Evolutionary conservation across 1,140 invertebrate species (phyloP).

Genomic region (Caenorhabditis tropicalis): DNA sequence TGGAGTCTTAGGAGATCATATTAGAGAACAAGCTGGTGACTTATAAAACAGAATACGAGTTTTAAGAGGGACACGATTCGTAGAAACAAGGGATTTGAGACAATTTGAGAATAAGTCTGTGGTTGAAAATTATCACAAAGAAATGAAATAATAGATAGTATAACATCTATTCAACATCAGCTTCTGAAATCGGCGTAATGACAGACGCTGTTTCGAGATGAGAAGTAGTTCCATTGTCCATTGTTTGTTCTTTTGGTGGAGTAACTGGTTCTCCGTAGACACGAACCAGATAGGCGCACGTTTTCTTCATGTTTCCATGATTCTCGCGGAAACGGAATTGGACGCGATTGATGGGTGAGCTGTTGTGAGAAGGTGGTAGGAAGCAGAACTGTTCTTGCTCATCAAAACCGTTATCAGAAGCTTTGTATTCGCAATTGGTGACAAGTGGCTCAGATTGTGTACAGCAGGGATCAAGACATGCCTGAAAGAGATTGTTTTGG

Average conservation of each 20-base stretch:
- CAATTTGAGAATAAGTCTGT: not conserved
- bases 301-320: slow-evolving; percentile 21
- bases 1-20: not conserved
- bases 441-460: not conserved
- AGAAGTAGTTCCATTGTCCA: not conserved
- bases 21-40: not conserved
- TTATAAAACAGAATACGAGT: slow-evolving; percentile 5
- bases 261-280: not conserved
- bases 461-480: not conserved
- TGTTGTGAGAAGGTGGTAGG: not conserved
- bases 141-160: not conserved
- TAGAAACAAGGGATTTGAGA: not conserved
- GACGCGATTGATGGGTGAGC: not conserved
- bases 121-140: not conserved
- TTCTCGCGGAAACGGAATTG: slow-evolving; percentile 32
- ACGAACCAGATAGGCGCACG: slow-evolving; percentile 4
- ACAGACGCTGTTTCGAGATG: not conserved
- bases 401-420: not conserved
- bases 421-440: not conserved
- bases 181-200: not conserved
- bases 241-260: not conserved
- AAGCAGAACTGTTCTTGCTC: slow-evolving; percentile 31
- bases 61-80: not conserved
- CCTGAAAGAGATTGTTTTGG: not conserved
- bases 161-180: not conserved